A percentile compares a stretch with the other conserved stretches of the same genome.
phyloP scores from a whole-genome alignment of 1,140 invertebrate genomes.

The Hyphantria cunea region DNA sequence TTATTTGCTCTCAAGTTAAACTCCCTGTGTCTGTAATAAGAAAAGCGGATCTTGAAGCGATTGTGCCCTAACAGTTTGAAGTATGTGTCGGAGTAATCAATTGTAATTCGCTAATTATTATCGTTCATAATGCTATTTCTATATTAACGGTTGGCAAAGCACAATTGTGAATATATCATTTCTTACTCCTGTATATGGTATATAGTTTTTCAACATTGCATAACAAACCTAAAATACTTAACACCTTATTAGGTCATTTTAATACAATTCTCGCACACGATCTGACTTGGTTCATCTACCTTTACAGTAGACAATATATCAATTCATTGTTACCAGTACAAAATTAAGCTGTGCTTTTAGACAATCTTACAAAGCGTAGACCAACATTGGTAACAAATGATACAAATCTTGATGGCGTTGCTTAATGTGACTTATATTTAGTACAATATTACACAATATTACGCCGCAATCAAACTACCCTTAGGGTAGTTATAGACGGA shows the following conservation, averaged over 20 bases:
- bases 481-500: conserved; percentile 15
- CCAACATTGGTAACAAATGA: conserved; percentile 4
- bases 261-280: conserved; percentile 1
- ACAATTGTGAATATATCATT: background rate
- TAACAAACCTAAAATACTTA: background rate
- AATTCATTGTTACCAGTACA: background rate
- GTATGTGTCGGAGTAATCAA: background rate
- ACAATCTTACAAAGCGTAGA: background rate
- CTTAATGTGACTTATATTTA: background rate
- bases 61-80: conserved; percentile 3
- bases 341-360: conserved; percentile 8
- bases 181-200: background rate
- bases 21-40: conserved; percentile 1
- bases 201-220: background rate
- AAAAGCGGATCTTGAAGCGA: background rate
- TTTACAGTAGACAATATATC: conserved; percentile 9
- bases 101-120: background rate
- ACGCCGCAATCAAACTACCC: background rate
- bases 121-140: background rate
- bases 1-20: background rate
- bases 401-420: background rate
- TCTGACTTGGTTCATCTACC: conserved; percentile 12
- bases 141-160: background rate
- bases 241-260: background rate
- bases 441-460: conserved; percentile 2